Base-by-base conservation (phyloP, 2,797 vertebrate species). In the Rhabdomys pumilio region DNA sequence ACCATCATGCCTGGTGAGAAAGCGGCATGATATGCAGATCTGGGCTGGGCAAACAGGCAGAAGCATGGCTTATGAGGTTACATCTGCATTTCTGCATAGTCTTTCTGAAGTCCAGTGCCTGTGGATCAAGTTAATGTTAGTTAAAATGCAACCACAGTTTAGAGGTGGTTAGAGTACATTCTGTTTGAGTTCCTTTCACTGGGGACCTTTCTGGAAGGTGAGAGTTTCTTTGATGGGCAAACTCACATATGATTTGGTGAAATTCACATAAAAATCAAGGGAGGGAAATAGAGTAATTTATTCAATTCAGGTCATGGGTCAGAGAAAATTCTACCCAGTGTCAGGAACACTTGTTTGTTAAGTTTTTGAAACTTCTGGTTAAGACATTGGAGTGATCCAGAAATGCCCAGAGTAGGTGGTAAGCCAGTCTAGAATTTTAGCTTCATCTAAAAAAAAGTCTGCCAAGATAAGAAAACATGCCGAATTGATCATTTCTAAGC, bases 61-160 rank as follows among this genome's bases (percentile, higher is more conserved):
- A 13, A 9, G 75, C 6, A 1, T 3, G 31, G 65, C 1, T 0
- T 26, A 3, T 1, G 0, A 47, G 26, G 0, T 26, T 20, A 31
- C 10, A 0, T 20, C 19, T 81, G 3, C 3, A n/a, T 75, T 55
- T n/a, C 7, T 19, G 29, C 34, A 1, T 31, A 6, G n/a, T 24
- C 2, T 91, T 83, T 69, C 72, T n/a, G 31, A 88, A 89, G 63
- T 57, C 29, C 61, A n/a, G 63, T 11, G 9, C 10, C 6, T 14
- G 44, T 44, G 47, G 53, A 13, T 53, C 59, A 19, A 19, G 50
- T 53, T 53, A 75, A 63, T 26, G 31, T 63, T 19, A 55, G 34
- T 88, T 76, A 50, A 90, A 94, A 87, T 24, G 29, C 82, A 89
- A 38, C 14, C 73, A 14, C 13, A 1, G 50, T 53, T 72, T 65